Evolutionary conservation across 2,797 vertebrate species (phyloP), one percentile per base, ranked within the genome.

Genomic region (Parauchenoglanis ngamensis): DNA sequence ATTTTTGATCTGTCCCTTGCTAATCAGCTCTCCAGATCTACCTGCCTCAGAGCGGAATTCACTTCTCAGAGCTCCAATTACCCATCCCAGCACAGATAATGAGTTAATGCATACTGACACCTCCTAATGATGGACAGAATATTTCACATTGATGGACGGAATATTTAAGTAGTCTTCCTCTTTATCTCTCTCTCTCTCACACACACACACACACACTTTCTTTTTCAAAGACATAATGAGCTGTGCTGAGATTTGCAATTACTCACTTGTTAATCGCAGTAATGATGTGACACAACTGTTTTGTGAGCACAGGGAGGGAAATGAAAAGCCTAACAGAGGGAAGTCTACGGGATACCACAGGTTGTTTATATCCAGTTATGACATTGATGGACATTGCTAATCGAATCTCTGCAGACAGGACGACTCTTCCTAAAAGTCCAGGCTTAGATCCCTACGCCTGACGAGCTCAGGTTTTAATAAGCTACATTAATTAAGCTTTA

Each of bases 401-500:
- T 96, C 94, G 93, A 94, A 92, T 93, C 93, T 94, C 92, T 92
- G 93, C 94, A 92, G 91, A 93, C 92, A 93, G 92, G 91, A 91
- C 92, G 89, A 91, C 87, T 88, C 85, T 87, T 93, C 90, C 92
- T 91, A 67, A 89, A 91, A 92, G 89, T 93, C 92, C 40, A 91
- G 92, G 92, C 93, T 94, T 92, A 92, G 91, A 90, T 89, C 91
- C 92, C 84, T 65, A 91, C 90, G 90, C 89, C 91, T 94, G 94
- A 94, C 94, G 93, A 95, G 92, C 94, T 94, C 94, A 93, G 91
- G 92, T 91, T 93, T 91, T 95, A 95, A 95, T 96, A 95, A 95
- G 93, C 93, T 87, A 92, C 94, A 94, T 95, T 95, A 95, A 96
- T 96, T 94, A 94, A 85, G 89, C 90, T 93, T 94, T 96, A 96